phyloP scores from a whole-genome alignment of 2,113 vertebrate genomes.

The Centrocercus urophasianus region DNA sequence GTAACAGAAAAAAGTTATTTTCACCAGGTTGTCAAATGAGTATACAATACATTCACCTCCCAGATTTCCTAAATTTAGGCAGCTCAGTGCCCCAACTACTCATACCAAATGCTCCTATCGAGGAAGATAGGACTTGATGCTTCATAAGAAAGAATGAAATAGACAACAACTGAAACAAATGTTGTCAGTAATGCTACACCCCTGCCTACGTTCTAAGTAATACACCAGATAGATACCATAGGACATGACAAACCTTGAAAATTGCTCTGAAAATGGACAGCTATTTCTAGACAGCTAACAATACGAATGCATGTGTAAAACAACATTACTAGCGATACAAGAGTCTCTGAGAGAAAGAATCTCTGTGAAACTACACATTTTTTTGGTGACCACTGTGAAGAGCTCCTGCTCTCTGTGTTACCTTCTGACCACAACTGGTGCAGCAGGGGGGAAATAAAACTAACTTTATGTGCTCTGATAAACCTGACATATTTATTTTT shows the following conservation, averaged over 20 bases:
- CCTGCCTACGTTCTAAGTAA: neutral
- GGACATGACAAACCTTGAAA: neutral
- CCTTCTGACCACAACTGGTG: neutral
- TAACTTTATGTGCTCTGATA: neutral
- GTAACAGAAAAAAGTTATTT: neutral
- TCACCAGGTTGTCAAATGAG: neutral
- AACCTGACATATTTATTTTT: neutral
- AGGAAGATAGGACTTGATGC: no score
- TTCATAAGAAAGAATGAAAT: neutral
- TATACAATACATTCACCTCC: neutral
- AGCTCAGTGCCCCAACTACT: neutral
- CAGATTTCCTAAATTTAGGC: neutral
- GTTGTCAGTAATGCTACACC: accelerated
- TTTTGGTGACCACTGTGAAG: neutral
- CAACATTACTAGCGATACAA: neutral
- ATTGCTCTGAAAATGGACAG: neutral
- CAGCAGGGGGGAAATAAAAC: neutral
- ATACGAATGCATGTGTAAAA: neutral
- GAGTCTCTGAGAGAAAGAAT: neutral
- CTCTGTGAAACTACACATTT: neutral
- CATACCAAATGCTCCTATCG: neutral
- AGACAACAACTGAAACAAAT: accelerated
- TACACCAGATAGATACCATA: neutral
- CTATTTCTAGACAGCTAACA: neutral
- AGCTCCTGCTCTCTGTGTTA: accelerated